These are phyloP conservation scores for Craterocephalus amniculus DNA, from an alignment of 2,797 vertebrate species.

Conservation along the genomic window DNA sequence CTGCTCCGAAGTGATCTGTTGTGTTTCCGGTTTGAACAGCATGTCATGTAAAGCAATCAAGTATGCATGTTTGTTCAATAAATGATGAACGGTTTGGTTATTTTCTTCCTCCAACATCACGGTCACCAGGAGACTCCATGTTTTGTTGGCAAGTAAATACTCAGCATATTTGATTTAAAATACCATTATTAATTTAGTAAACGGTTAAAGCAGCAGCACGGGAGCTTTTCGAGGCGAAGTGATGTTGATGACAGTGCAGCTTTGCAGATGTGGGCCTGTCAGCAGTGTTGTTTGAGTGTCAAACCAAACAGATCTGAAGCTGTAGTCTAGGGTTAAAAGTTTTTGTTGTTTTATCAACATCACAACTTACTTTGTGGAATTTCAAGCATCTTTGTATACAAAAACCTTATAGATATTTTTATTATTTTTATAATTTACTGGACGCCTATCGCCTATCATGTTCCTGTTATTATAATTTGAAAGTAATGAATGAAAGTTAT, in stretches of 20 bases:
- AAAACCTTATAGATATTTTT: background rate
- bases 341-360: slow-evolving; percentile 23
- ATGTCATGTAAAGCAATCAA: slow-evolving; percentile 35
- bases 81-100: slow-evolving; percentile 31
- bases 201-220: slow-evolving; percentile 24
- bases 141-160: slow-evolving; percentile 31
- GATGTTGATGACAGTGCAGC: slow-evolving; percentile 16
- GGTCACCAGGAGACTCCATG: slow-evolving; percentile 23
- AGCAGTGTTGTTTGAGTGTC: slow-evolving; percentile 51
- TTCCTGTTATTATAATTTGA: no score
- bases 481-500: no score
- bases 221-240: slow-evolving; percentile 34
- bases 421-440: background rate
- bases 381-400: background rate
- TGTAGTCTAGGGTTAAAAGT: slow-evolving; percentile 37
- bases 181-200: slow-evolving; percentile 47
- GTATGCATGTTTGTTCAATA: slow-evolving; percentile 44
- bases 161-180: slow-evolving; percentile 55
- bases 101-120: slow-evolving; percentile 40
- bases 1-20: slow-evolving; percentile 29
- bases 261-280: slow-evolving; percentile 40
- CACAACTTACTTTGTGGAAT: slow-evolving; percentile 4
- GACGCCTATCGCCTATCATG: no score
- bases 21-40: slow-evolving; percentile 21
- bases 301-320: slow-evolving; percentile 55